phyloP scores from a whole-genome alignment of 2,888 invertebrate species.

The Drosophila ezoana region DNA sequence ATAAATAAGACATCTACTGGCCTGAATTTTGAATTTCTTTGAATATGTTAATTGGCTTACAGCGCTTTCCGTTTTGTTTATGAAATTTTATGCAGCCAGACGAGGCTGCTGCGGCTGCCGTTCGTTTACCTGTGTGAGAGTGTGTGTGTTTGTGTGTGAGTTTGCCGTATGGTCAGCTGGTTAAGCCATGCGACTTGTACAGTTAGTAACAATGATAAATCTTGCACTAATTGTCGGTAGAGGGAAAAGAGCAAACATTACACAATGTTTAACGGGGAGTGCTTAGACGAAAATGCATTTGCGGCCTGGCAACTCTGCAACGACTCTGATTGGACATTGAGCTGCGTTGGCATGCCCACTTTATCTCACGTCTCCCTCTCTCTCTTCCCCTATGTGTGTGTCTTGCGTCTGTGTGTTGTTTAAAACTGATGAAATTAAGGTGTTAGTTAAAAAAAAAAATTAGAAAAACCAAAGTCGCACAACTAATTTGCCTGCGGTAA shows the following conservation, averaged over 20 bases:
- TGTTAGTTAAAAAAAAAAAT: neutral
- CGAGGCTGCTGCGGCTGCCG: conserved; percentile 4
- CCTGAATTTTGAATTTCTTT: conserved; percentile 19
- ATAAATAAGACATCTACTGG: conserved; percentile 35
- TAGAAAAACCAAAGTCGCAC: neutral
- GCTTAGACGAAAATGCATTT: conserved; percentile 31
- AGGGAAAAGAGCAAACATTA: conserved; percentile 39
- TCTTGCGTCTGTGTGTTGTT: conserved; percentile 5
- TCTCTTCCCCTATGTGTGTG: conserved; percentile 3
- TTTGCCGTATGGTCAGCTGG: conserved; percentile 48
- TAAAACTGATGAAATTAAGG: conserved; percentile 49
- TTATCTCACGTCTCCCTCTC: conserved; percentile 16
- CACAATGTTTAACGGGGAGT: conserved; percentile 42
- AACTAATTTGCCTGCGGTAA: conserved; percentile 7
- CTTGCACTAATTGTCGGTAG: conserved; percentile 40
- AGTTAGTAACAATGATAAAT: conserved; percentile 44
- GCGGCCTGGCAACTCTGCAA: conserved; percentile 51
- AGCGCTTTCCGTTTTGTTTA: conserved; percentile 50
- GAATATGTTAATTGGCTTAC: conserved; percentile 49
- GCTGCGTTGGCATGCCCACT: conserved; percentile 56
- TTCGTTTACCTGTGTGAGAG: neutral
- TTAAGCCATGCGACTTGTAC: conserved; percentile 45
- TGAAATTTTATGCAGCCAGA: conserved; percentile 44
- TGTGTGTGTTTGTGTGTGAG: neutral
- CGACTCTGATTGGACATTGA: conserved; percentile 54